Base-by-base conservation (phyloP, 2,113 vertebrate species). In the Oxyruncus cristatus region DNA sequence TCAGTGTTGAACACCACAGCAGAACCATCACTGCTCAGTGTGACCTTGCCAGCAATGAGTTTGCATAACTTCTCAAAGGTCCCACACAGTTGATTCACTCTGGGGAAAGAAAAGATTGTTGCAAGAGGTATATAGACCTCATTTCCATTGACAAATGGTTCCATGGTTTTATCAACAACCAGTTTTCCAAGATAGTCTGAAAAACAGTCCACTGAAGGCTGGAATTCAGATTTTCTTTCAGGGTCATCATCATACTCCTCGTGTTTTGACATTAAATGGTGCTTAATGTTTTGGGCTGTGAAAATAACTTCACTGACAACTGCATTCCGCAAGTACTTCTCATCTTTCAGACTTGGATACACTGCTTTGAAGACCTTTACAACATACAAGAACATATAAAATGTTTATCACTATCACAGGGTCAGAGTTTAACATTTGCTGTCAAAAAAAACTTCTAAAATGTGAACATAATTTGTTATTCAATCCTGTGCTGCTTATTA, bases 261-360 rank as follows among this genome's bases (percentile, higher is more conserved):
- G 13, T 9, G 15, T 92, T 94, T 75, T 50, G 81, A 55, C 83
- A 92, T 11, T 18, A 63, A 89, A 66, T 33, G 35, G 59, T 14
- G 92, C 95, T 97, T 98, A 74, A 99, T 88, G 32, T 87, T 88
- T 71, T 99, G 95, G 37, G 98, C 98, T 86, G 97, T 95, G 77
- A 94, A 98, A 68, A 98, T 33, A 84, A 99, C 98, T 96, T 99
- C 98, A 53, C 52, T 96, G 28, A 98, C 89, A 81, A 99, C 87
- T 27, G 98, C 98, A 81, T 95, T 98, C 66, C 93, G 98, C 62
- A 99, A 95, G 83, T 98, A 98, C 93, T 98, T 99, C 95, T 98
- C 98, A 88, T 99, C 98, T 81, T 97, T 97, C 53, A 99, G 97
- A 94, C 99, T 99, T 27, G 99, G 99, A 85, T 99, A 99, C 68